A percentile compares a stretch with the other conserved stretches of the same genome.
Evolutionary conservation across 2,797 vertebrate genomes (phyloP).

Genomic region (Rhodeus uyekii): DNA sequence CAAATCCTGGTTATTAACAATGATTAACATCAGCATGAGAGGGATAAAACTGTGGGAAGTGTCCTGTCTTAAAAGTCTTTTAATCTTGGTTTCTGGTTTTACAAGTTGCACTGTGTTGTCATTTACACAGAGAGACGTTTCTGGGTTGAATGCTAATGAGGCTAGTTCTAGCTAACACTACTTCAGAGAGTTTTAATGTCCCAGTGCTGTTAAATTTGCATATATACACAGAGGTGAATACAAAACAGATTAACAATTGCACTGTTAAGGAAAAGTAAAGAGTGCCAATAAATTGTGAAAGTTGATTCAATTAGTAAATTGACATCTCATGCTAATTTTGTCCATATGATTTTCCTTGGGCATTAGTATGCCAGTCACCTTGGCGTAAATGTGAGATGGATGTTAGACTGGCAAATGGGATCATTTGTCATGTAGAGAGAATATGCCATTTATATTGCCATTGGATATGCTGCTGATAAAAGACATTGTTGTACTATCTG

Average conservation of each 20-base stretch:
- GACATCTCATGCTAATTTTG: conserved; percentile 3
- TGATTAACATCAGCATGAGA: conserved; percentile 48
- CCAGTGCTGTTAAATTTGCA: conserved; percentile 9
- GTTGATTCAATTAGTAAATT: conserved; percentile 24
- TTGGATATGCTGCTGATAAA: conserved; percentile 51
- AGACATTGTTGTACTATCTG: conserved; percentile 40
- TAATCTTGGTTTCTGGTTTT: conserved; percentile 48
- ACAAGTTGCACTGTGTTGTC: conserved; percentile 36
- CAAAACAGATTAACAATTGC: neutral
- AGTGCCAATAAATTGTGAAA: neutral
- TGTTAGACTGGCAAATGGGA: conserved; percentile 33
- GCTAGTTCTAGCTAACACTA: neutral
- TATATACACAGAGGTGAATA: neutral
- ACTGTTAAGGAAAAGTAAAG: neutral
- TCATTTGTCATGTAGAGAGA: conserved; percentile 47
- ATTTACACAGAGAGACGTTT: conserved; percentile 23
- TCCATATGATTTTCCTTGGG: neutral
- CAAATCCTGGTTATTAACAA: conserved; percentile 54
- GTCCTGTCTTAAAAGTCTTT: conserved; percentile 44
- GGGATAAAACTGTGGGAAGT: conserved; percentile 25
- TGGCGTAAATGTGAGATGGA: conserved; percentile 47
- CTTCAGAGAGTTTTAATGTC: conserved; percentile 4
- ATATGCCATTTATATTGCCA: conserved; percentile 50
- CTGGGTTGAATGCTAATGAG: conserved; percentile 37
- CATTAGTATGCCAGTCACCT: conserved; percentile 47